Evolutionary conservation across 2,888 invertebrate genomes (phyloP).

Genomic region (Halictus quadricinctus): DNA sequence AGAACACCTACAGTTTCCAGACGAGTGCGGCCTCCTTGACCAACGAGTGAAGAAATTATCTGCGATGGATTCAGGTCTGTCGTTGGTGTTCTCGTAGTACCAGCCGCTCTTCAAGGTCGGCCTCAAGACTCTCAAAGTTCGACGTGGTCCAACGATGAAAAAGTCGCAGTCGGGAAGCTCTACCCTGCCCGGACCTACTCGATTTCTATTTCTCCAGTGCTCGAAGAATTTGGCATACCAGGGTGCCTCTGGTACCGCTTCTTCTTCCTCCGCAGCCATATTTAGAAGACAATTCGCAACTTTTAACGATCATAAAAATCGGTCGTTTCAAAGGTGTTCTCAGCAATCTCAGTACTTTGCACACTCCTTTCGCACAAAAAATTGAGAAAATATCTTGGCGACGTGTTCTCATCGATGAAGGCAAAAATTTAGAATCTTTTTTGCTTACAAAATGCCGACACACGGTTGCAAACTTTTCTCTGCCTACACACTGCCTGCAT

Average conservation of each 20-base stretch:
- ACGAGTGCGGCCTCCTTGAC: slow-evolving; percentile 78
- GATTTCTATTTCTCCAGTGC: slow-evolving; percentile 76
- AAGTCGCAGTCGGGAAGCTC: slow-evolving; percentile 79
- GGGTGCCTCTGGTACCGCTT: slow-evolving; percentile 44
- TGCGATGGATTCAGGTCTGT: slow-evolving; percentile 77
- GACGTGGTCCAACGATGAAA: slow-evolving; percentile 75
- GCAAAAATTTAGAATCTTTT: background rate
- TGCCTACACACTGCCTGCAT: background rate
- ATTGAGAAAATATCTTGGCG: background rate
- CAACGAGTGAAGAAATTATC: slow-evolving; percentile 79
- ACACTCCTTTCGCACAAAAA: background rate
- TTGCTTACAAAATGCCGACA: background rate
- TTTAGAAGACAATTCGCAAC: slow-evolving; percentile 7
- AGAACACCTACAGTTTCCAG: slow-evolving; percentile 79
- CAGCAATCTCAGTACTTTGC: background rate
- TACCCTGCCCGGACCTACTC: slow-evolving; percentile 74
- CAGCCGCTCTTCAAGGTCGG: slow-evolving; percentile 70
- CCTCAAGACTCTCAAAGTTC: slow-evolving; percentile 75
- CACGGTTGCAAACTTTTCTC: background rate
- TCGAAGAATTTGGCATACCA: slow-evolving; percentile 77
- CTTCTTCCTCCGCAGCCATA: slow-evolving; percentile 63
- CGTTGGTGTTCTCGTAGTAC: slow-evolving; percentile 73
- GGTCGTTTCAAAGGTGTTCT: slow-evolving; percentile 7
- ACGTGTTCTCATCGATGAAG: background rate
- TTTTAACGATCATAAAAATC: slow-evolving; percentile 60